These are phyloP conservation scores for Phaonia tiefii DNA, from an alignment of 2,888 invertebrate genomes.

Conservation along the genomic window DNA sequence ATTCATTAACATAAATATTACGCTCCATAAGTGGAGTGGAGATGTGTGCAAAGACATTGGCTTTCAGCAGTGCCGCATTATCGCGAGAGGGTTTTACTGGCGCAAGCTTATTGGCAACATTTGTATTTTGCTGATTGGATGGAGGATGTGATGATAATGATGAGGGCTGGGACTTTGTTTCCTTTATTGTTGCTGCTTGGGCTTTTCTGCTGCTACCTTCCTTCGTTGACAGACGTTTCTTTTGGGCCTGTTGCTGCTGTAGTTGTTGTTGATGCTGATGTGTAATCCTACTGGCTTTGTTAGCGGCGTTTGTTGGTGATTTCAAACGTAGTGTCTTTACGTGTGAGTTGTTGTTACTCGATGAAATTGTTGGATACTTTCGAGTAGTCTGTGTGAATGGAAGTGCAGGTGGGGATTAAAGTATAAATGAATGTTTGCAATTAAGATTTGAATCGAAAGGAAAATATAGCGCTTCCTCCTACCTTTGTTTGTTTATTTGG, in stretches of 20 bases:
- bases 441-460: conserved; percentile 28
- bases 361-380: conserved; percentile 77
- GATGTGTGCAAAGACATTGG: conserved; percentile 60
- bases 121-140: conserved; percentile 35
- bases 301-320: conserved; percentile 74
- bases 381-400: conserved; percentile 71
- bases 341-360: conserved; percentile 64
- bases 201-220: conserved; percentile 13
- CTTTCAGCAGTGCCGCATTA: conserved; percentile 28
- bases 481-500: conserved; percentile 75
- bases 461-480: conserved; percentile 25
- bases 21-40: conserved; percentile 74
- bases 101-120: conserved; percentile 44
- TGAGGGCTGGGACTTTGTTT: conserved; percentile 20
- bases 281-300: conserved; percentile 59
- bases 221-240: conserved; percentile 46
- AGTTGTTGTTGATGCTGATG: conserved; percentile 44
- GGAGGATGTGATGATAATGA: conserved; percentile 7
- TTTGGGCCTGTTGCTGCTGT: conserved; percentile 38
- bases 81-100: not conserved
- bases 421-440: not conserved
- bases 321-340: conserved; percentile 77
- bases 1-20: conserved; percentile 68
- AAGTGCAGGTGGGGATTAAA: not conserved
- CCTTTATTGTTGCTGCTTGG: conserved; percentile 34